Evolutionary conservation across 2,113 vertebrate species (phyloP).

Genomic region (Passer domesticus): DNA sequence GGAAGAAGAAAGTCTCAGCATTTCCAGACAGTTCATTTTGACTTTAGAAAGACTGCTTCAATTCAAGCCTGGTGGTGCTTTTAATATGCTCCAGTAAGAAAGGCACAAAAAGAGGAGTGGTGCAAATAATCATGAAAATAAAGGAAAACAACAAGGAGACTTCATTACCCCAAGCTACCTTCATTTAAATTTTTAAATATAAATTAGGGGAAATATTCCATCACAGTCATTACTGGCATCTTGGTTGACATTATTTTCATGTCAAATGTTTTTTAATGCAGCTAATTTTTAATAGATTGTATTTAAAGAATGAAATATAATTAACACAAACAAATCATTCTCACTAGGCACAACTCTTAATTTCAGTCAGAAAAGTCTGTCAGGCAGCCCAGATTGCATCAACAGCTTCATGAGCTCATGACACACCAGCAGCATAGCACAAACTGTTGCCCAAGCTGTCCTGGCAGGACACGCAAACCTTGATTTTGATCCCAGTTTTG

Average conservation of each 20-base stretch:
- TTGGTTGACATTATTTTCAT: not conserved
- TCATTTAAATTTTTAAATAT: not conserved
- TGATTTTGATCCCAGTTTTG: constrained; percentile 29
- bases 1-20: not conserved
- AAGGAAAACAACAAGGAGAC: not conserved
- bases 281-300: not conserved
- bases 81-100: not conserved
- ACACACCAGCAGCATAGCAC: constrained; percentile 9
- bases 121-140: not conserved
- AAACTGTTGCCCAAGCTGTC: constrained; percentile 3
- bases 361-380: not conserved
- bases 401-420: constrained; percentile 29
- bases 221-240: not conserved
- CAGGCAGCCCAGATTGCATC: constrained; percentile 33
- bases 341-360: not conserved
- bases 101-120: not conserved
- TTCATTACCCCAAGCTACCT: not conserved
- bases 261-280: not conserved
- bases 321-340: not conserved
- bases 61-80: not conserved
- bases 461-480: constrained; percentile 34
- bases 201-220: not conserved
- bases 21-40: not conserved
- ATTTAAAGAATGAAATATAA: not conserved
- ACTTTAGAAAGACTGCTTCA: not conserved